Conservation (phyloP, 1,140 invertebrate species). For the Euura saliciscinereae region DNA sequence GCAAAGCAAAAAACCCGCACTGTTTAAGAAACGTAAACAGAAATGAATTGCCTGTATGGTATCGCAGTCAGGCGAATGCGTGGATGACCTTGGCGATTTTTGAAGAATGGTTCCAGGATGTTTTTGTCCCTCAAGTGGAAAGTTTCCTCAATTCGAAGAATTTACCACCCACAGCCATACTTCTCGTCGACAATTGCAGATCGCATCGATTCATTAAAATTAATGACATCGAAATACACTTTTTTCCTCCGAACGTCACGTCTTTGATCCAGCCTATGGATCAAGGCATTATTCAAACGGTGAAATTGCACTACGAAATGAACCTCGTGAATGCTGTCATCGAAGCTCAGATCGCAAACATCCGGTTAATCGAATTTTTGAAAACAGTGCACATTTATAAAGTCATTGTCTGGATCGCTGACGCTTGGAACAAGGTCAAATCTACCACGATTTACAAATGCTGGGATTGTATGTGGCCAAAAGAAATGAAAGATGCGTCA, state of each 20-base stretch:
- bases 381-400: not conserved
- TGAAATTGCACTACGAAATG: conserved; percentile 7
- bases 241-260: too few relatives aligned
- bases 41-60: conserved; percentile 30
- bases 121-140: conserved; percentile 38
- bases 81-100: conserved; percentile 35
- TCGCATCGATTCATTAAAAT: conserved; percentile 28
- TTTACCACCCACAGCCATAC: conserved; percentile 28
- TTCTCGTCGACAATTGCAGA: conserved; percentile 40
- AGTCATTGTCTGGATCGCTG: not conserved
- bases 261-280: conserved; percentile 45
- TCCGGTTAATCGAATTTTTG: not conserved
- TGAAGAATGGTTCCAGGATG: conserved; percentile 35
- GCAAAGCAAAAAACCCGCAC: conserved; percentile 34
- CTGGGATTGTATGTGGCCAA: not conserved
- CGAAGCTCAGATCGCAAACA: not conserved
- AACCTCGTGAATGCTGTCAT: conserved; percentile 6
- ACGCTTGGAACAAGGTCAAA: not conserved
- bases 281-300: too few relatives aligned
- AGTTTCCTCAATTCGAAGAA: conserved; percentile 25
- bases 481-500: conserved; percentile 1
- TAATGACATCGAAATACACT: conserved; percentile 34
- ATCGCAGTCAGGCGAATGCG: conserved; percentile 31
- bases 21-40: conserved; percentile 29
- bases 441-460: not conserved